A percentile compares a stretch with the other conserved stretches of the same genome.
These are phyloP conservation scores for Tetragnatha montana DNA, from an alignment of 2,888 invertebrate species.

Conservation along the genomic window DNA sequence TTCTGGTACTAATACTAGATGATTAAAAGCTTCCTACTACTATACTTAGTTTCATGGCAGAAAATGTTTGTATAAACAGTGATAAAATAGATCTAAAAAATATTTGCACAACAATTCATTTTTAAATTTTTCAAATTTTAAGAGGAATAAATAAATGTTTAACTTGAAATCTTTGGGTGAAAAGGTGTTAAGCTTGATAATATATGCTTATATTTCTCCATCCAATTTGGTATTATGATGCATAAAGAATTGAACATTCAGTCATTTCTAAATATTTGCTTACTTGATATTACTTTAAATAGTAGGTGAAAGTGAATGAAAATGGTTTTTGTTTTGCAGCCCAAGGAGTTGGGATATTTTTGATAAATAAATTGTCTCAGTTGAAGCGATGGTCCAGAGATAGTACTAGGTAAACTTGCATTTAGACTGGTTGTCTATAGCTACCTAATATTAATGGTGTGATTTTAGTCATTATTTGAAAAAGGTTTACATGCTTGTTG, in stretches of 20 bases:
- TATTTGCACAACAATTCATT: too few species aligned
- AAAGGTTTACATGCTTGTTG: not conserved
- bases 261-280: not conserved
- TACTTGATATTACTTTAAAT: not conserved
- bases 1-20: not conserved
- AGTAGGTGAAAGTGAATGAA: not conserved
- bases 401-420: conserved; percentile 64
- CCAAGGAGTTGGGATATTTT: conserved; percentile 91
- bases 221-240: not conserved
- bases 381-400: conserved; percentile 81
- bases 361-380: conserved; percentile 95
- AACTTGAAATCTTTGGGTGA: too few species aligned
- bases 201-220: not conserved
- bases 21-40: too few species aligned
- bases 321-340: conserved; percentile 76
- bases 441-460: too few species aligned
- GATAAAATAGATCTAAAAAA: too few species aligned
- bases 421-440: not conserved
- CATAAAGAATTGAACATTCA: not conserved
- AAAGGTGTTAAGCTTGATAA: not conserved
- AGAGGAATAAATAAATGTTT: too few species aligned
- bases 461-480: not conserved
- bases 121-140: not conserved
- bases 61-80: too few species aligned
- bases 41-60: too few species aligned